phyloP scores from a whole-genome alignment of 2,888 invertebrate genomes.

The Lymantria dispar region DNA sequence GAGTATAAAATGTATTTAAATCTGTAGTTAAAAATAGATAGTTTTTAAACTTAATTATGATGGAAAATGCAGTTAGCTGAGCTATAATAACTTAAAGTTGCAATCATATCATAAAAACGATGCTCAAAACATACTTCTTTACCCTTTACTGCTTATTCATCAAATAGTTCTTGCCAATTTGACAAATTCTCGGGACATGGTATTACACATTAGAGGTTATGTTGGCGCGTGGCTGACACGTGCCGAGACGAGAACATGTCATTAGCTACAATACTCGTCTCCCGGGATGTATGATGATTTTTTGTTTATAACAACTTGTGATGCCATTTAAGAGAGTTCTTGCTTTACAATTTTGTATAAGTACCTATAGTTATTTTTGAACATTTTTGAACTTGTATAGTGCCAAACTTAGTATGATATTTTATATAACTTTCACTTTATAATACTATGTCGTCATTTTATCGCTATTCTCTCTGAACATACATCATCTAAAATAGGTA shows the following conservation, averaged over 20 bases:
- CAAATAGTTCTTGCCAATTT: constrained; percentile 32
- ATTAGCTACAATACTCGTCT: constrained; percentile 66
- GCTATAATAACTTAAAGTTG: neutral
- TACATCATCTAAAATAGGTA: too few species aligned
- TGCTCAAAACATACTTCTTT: neutral
- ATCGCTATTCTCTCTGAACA: too few species aligned
- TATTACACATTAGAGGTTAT: constrained; percentile 55
- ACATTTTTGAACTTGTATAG: too few species aligned
- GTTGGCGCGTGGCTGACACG: constrained; percentile 69
- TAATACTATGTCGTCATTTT: too few species aligned
- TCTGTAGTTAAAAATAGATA: too few species aligned
- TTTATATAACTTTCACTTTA: too few species aligned
- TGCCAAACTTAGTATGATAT: too few species aligned
- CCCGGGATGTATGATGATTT: constrained; percentile 52
- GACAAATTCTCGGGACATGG: constrained; percentile 20
- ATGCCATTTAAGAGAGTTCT: neutral
- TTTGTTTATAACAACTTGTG: constrained; percentile 29
- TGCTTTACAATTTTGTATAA: neutral
- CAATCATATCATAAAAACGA: neutral
- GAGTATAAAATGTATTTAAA: too few species aligned
- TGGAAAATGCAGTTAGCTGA: neutral
- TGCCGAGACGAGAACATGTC: constrained; percentile 66
- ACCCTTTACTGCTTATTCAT: constrained; percentile 20
- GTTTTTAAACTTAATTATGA: too few species aligned
- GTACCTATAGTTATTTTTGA: too few species aligned